Percentiles rank a stretch among this genome's conserved stretches.
These are phyloP conservation scores for Rhorus exstirpatorius DNA, from an alignment of 2,888 invertebrate species.

Conservation along the genomic window DNA sequence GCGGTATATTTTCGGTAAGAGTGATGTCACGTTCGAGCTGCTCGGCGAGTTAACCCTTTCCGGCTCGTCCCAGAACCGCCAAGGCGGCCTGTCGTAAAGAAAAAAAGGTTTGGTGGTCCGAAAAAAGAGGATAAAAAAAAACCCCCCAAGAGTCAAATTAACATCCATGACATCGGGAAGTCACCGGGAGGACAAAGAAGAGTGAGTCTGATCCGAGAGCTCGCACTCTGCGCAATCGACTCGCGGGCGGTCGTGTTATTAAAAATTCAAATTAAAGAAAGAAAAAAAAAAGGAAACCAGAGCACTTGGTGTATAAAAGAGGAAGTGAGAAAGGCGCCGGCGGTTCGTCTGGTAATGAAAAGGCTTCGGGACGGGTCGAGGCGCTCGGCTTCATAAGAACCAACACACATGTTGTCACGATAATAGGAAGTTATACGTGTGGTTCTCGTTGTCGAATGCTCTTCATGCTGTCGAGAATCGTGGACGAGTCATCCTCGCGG, in stretches of 20 bases:
- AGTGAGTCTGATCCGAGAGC: constrained; percentile 17
- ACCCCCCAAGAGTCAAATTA: constrained; percentile 57
- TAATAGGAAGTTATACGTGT: constrained; percentile 9
- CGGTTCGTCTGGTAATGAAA: constrained; percentile 75
- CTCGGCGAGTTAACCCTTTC: constrained; percentile 52
- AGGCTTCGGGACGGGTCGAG: constrained; percentile 69
- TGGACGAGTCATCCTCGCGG: constrained; percentile 2
- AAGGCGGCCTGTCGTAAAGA: constrained; percentile 52
- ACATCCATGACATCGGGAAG: constrained; percentile 45
- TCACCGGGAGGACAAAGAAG: constrained; percentile 50
- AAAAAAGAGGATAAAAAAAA: constrained; percentile 15
- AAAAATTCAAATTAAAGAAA: no score
- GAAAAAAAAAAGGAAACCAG: constrained; percentile 61
- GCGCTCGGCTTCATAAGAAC: constrained; percentile 65
- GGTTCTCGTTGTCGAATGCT: constrained; percentile 20
- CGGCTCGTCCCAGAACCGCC: constrained; percentile 9
- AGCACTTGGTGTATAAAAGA: constrained; percentile 54
- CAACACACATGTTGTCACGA: constrained; percentile 68
- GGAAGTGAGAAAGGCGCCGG: constrained; percentile 69
- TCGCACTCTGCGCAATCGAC: constrained; percentile 10
- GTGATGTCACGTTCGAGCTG: constrained; percentile 49
- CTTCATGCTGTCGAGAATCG: constrained; percentile 29
- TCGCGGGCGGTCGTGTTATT: constrained; percentile 59
- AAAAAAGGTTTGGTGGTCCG: constrained; percentile 19
- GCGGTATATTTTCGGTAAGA: constrained; percentile 31